A percentile compares a stretch with the other conserved stretches of the same genome.
These are phyloP conservation scores for Carettochelys insculpta DNA, from an alignment of 2,113 vertebrate species.

Conservation along the genomic window DNA sequence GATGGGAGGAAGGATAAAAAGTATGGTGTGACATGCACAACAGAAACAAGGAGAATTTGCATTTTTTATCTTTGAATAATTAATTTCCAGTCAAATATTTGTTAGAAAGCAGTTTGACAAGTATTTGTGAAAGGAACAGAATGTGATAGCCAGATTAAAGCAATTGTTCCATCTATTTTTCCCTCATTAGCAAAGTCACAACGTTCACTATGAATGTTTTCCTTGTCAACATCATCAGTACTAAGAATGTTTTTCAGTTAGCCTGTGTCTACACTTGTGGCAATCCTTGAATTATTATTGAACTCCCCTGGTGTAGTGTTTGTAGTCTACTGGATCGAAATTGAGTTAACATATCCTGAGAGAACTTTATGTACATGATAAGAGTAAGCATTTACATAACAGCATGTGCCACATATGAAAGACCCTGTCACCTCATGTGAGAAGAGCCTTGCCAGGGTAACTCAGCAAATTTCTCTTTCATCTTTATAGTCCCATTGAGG, in stretches of 20 bases:
- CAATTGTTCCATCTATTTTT: background rate
- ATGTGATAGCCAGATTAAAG: background rate
- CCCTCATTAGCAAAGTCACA: background rate
- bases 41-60: fast-evolving
- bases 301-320: background rate
- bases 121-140: background rate
- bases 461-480: background rate
- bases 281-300: too few relatives aligned
- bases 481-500: background rate
- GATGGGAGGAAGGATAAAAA: background rate
- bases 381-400: background rate
- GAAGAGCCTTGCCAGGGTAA: background rate
- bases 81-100: background rate
- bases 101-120: background rate
- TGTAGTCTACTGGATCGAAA: constrained; percentile 15
- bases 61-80: background rate
- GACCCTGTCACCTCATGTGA: background rate
- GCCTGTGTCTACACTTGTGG: too few relatives aligned
- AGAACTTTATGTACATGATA: background rate
- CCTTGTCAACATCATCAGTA: background rate
- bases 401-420: background rate
- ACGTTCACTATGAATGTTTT: background rate
- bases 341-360: background rate
- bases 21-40: background rate
- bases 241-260: background rate